These are phyloP conservation scores for Macrophya annulata DNA, from an alignment of 2,888 invertebrate species.

Conservation along the genomic window DNA sequence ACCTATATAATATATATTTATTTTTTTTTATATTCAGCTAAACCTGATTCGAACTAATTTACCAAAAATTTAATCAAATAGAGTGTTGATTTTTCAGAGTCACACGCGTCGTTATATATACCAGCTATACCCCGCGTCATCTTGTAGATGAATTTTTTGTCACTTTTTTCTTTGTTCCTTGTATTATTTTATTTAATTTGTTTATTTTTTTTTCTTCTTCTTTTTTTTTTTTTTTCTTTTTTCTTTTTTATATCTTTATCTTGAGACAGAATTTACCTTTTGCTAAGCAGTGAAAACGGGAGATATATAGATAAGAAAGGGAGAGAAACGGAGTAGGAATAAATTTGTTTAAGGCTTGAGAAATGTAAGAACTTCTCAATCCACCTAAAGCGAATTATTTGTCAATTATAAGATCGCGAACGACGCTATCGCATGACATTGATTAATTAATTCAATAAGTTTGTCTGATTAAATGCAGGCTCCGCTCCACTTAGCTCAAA, in stretches of 20 bases:
- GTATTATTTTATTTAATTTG: neutral
- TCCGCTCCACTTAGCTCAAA: constrained; percentile 52
- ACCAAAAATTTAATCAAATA: constrained; percentile 31
- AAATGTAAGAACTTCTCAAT: constrained; percentile 24
- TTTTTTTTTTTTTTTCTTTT: constrained; percentile 14
- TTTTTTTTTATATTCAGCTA: constrained; percentile 31
- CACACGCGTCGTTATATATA: constrained; percentile 31
- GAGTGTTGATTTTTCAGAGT: constrained; percentile 47
- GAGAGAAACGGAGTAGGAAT: neutral
- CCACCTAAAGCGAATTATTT: constrained; percentile 36
- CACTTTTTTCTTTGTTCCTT: constrained; percentile 59
- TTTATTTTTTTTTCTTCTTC: constrained; percentile 50
- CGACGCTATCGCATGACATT: constrained; percentile 25
- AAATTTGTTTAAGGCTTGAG: constrained; percentile 30
- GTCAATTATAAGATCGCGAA: constrained; percentile 44
- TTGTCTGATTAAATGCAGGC: constrained; percentile 42
- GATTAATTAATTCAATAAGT: constrained; percentile 51
- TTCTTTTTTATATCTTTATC: neutral
- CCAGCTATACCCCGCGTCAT: constrained; percentile 57
- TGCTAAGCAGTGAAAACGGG: neutral
- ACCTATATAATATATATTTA: neutral
- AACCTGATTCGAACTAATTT: constrained; percentile 29
- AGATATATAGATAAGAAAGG: neutral
- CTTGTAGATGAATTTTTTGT: constrained; percentile 63
- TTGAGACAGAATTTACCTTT: neutral